Percentiles rank a stretch among this genome's conserved stretches.
These are phyloP conservation scores for Oceanites oceanicus DNA, from an alignment of 2,113 vertebrate species.

Conservation along the genomic window DNA sequence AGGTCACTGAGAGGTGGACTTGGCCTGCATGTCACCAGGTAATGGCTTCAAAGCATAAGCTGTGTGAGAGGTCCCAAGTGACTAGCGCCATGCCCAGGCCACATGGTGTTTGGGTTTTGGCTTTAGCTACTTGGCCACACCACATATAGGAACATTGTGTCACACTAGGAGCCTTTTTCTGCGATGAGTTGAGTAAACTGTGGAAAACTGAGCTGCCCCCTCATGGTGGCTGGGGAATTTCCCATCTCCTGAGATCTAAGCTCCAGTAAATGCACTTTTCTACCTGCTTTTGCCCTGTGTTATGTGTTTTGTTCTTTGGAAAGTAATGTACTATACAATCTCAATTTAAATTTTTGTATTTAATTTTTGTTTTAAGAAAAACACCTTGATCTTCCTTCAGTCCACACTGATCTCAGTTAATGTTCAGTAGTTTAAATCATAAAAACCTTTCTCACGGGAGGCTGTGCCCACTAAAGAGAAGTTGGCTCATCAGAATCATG, in stretches of 20 bases:
- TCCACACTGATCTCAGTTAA: background rate
- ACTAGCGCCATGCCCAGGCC: background rate
- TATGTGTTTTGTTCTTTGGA: background rate
- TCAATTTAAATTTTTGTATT: background rate
- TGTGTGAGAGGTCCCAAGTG: background rate
- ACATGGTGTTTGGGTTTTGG: background rate
- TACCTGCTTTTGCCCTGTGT: background rate
- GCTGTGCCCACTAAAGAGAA: background rate
- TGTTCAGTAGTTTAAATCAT: constrained; percentile 8
- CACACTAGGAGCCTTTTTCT: background rate
- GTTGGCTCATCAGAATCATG: constrained; percentile 16
- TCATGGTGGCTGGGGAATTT: background rate
- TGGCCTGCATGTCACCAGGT: background rate
- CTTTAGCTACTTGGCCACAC: background rate
- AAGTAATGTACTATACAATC: background rate
- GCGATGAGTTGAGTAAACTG: background rate
- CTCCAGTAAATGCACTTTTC: background rate
- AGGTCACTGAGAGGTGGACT: background rate
- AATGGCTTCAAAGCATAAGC: background rate
- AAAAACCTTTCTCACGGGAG: background rate
- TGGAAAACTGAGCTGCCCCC: background rate
- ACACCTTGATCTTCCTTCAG: background rate
- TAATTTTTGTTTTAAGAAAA: background rate
- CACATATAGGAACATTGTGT: background rate
- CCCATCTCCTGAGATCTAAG: background rate